phyloP scores from a whole-genome alignment of 2,888 invertebrate species.

The Drosophila cyrtoloma region DNA sequence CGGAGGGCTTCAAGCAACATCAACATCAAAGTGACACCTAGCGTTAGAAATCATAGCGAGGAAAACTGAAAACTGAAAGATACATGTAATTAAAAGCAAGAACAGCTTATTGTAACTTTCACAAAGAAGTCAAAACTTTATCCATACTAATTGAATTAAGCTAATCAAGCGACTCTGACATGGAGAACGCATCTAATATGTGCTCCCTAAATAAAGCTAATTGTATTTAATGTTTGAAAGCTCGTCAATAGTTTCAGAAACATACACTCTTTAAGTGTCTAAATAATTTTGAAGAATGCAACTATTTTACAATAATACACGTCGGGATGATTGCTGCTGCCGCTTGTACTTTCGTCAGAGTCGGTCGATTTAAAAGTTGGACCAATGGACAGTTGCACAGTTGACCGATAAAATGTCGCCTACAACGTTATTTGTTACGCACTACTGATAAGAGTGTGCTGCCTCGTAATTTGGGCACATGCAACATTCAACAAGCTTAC shows the following conservation, averaged over 20 bases:
- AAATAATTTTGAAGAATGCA: not conserved
- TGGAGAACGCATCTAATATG: not conserved
- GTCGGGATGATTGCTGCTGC: not conserved
- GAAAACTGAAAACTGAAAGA: not conserved
- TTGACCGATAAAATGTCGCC: slow-evolving; percentile 24
- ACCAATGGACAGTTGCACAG: slow-evolving; percentile 13
- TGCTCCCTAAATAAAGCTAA: not conserved
- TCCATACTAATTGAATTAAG: not conserved
- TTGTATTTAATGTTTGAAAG: not conserved
- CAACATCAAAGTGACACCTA: slow-evolving; percentile 45
- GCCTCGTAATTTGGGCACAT: slow-evolving; percentile 15
- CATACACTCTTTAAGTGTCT: not conserved
- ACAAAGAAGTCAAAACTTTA: not conserved
- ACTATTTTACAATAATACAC: no score
- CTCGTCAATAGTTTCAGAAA: not conserved
- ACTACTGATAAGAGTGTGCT: slow-evolving; percentile 63
- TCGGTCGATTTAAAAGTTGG: not conserved
- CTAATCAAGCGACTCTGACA: not conserved
- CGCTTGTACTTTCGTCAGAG: slow-evolving; percentile 22
- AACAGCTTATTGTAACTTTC: not conserved
- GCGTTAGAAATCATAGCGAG: not conserved
- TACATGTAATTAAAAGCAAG: not conserved
- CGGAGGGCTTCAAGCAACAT: slow-evolving; percentile 18
- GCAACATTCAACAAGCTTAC: slow-evolving; percentile 64
- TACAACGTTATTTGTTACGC: slow-evolving; percentile 23